Percentiles rank a stretch among this genome's conserved stretches.
phyloP scores from a whole-genome alignment of 2,888 invertebrate species.

The Meiosimyza platycephala region DNA sequence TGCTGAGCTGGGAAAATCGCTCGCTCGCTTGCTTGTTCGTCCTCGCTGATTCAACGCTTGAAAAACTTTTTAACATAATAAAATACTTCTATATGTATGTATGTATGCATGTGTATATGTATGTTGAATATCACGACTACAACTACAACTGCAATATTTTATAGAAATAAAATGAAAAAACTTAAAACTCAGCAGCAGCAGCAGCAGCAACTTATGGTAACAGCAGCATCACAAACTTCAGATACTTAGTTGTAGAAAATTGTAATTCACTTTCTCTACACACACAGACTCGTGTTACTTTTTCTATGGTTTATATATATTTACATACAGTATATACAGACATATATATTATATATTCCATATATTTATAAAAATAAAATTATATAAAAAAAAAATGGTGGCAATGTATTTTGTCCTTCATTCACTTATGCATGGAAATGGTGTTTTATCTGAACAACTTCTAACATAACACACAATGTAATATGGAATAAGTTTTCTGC shows the following conservation, averaged over 20 bases:
- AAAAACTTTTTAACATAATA: slow-evolving; percentile 64
- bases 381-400: slow-evolving; percentile 1
- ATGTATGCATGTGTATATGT: too few relatives aligned
- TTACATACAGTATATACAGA: background rate
- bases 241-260: slow-evolving; percentile 15
- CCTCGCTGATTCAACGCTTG: slow-evolving; percentile 55
- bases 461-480: too few relatives aligned
- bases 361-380: background rate
- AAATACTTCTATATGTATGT: slow-evolving; percentile 48
- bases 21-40: slow-evolving; percentile 13
- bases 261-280: slow-evolving; percentile 32
- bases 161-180: too few relatives aligned
- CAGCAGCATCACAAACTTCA: too few relatives aligned
- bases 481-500: too few relatives aligned
- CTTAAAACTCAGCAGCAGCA: too few relatives aligned
- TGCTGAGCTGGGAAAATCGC: slow-evolving; percentile 38
- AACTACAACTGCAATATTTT: too few relatives aligned
- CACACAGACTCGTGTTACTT: background rate
- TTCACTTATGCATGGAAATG: background rate
- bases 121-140: too few relatives aligned
- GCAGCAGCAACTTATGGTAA: too few relatives aligned
- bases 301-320: too few relatives aligned
- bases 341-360: background rate
- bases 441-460: too few relatives aligned
- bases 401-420: background rate